A percentile compares a stretch with the other conserved stretches of the same genome.
phyloP scores from a whole-genome alignment of 2,888 invertebrate species.

The Melanostoma scalare region DNA sequence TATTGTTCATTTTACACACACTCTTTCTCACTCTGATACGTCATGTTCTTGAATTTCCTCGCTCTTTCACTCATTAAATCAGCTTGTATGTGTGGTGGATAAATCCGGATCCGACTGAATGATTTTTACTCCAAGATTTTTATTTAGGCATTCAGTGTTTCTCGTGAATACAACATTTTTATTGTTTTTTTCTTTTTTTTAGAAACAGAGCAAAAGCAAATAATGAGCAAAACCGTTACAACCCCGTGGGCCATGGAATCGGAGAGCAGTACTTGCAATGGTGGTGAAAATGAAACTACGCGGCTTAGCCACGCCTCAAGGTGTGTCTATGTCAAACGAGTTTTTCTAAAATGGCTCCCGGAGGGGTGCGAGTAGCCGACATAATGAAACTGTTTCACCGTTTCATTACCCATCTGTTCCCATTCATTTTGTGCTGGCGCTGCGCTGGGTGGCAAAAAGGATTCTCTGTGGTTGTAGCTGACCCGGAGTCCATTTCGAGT shows the following conservation, averaged over 20 bases:
- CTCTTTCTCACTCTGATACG: constrained; percentile 15
- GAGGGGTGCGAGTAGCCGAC: constrained; percentile 25
- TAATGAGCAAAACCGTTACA: constrained; percentile 47
- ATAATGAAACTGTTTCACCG: constrained; percentile 24
- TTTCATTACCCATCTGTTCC: constrained; percentile 50
- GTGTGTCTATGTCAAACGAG: constrained; percentile 62
- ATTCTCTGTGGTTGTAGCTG: constrained; percentile 55
- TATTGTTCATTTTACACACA: constrained; percentile 58
- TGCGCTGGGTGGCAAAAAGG: constrained; percentile 17
- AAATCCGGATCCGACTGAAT: constrained; percentile 67
- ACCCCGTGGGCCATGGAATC: constrained; percentile 45
- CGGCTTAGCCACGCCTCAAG: constrained; percentile 64
- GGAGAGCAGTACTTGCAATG: constrained; percentile 31
- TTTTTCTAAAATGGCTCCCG: constrained; percentile 68
- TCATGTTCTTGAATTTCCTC: constrained; percentile 8
- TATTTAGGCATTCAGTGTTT: constrained; percentile 64
- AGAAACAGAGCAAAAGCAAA: constrained; percentile 35
- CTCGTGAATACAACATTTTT: constrained; percentile 9
- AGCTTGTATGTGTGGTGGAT: constrained; percentile 71
- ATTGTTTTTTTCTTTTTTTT: constrained; percentile 26
- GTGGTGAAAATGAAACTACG: constrained; percentile 36
- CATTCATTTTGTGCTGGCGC: constrained; percentile 20
- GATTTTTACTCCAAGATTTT: constrained; percentile 69
- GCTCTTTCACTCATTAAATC: constrained; percentile 60
- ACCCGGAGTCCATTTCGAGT: constrained; percentile 82